phyloP scores from a whole-genome alignment of 2,113 vertebrate species.

The Varanus komodoensis region DNA sequence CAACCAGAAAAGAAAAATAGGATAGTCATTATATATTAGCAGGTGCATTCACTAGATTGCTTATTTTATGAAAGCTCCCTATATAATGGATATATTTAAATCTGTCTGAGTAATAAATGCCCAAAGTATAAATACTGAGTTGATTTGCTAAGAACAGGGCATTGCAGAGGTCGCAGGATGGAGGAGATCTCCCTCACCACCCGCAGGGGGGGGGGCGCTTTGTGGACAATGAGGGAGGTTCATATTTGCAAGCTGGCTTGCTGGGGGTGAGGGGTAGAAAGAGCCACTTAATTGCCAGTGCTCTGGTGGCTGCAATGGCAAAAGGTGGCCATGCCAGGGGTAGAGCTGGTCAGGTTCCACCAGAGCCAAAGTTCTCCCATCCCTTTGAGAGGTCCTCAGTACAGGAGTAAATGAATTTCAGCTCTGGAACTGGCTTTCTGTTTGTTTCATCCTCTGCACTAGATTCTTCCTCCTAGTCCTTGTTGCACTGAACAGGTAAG shows the following conservation, averaged over 20 bases:
- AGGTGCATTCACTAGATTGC: not conserved
- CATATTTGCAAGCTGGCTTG: not conserved
- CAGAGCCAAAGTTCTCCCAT: not conserved
- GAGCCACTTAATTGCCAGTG: too few relatives aligned
- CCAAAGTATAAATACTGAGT: not conserved
- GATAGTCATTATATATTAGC: not conserved
- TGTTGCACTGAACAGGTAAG: not conserved
- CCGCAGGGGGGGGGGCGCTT: not conserved
- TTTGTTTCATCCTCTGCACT: not conserved
- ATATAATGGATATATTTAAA: not conserved
- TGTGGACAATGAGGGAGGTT: not conserved
- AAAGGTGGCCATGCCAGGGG: not conserved
- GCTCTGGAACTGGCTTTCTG: not conserved
- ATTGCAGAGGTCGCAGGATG: not conserved
- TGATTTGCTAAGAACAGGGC: not conserved
- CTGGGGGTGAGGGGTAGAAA: not conserved
- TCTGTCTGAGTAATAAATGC: not conserved
- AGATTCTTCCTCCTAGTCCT: not conserved
- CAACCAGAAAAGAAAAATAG: not conserved
- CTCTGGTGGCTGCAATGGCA: not conserved
- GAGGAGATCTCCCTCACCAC: not conserved
- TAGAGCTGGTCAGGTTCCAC: not conserved
- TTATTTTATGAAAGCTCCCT: not conserved
- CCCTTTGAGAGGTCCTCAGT: not conserved
- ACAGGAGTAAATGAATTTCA: not conserved